Evolutionary conservation across 1,140 invertebrate genomes (phyloP).

Genomic region (Papilio machaon): DNA sequence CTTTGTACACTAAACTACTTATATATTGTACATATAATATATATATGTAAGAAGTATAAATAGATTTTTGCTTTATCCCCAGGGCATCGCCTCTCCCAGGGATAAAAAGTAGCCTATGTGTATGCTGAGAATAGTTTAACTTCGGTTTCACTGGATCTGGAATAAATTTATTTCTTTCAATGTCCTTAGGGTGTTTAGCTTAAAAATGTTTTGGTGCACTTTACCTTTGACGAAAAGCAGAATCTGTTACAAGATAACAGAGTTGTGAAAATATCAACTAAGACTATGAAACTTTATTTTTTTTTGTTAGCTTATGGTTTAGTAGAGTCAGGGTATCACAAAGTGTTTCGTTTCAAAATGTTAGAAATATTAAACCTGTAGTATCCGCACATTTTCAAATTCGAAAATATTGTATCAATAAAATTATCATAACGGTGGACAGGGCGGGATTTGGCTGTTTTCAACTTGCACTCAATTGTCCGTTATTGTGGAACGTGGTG

Average conservation of each 20-base stretch:
- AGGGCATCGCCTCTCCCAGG: neutral
- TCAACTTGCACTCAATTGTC: conserved; percentile 48
- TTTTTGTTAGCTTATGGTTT: too few species aligned
- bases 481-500: conserved; percentile 54
- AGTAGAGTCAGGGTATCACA: too few species aligned
- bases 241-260: too few species aligned
- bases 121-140: conserved; percentile 5
- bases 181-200: neutral
- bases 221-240: too few species aligned
- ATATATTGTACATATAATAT: too few species aligned
- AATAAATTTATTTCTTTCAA: neutral
- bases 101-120: conserved; percentile 12
- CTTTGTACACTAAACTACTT: too few species aligned
- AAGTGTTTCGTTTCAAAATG: neutral
- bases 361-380: neutral
- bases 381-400: conserved; percentile 52
- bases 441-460: conserved; percentile 50
- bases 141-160: neutral
- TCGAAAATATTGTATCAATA: conserved; percentile 56
- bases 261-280: too few species aligned
- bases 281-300: too few species aligned
- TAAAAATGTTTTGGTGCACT: neutral
- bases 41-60: neutral
- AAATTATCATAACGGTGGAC: conserved; percentile 66
- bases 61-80: neutral